These are phyloP conservation scores for Amphipoea oculea DNA, from an alignment of 2,888 invertebrate species.

Conservation along the genomic window DNA sequence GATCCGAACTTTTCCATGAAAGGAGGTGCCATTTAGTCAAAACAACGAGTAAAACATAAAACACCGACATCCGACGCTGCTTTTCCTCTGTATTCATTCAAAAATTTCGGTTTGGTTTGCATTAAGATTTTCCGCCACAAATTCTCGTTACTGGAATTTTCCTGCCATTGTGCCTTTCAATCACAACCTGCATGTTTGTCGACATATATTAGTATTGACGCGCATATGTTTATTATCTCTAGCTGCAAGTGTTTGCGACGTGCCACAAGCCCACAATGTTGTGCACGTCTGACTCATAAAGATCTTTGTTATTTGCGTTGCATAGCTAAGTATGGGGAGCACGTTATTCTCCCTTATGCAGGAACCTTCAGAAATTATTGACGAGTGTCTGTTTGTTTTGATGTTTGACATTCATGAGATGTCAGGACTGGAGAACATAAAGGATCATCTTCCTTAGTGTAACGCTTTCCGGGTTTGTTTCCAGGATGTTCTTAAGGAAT, in stretches of 20 bases:
- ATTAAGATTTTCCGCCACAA: constrained; percentile 7
- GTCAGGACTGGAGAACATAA: not conserved
- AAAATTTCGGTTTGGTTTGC: constrained; percentile 18
- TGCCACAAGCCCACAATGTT: constrained; percentile 14
- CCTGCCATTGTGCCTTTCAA: constrained; percentile 41
- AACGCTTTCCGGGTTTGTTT: constrained; percentile 5
- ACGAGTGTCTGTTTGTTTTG: constrained; percentile 21
- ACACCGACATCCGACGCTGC: not conserved
- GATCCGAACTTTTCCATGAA: not conserved
- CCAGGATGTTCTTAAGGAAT: not conserved
- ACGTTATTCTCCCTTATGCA: constrained; percentile 34
- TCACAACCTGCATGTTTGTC: constrained; percentile 30
- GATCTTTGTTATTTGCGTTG: constrained; percentile 44
- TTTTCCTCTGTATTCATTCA: not conserved
- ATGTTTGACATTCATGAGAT: constrained; percentile 36
- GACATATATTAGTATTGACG: constrained; percentile 26
- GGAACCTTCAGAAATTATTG: constrained; percentile 48
- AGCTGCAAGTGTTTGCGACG: constrained; percentile 36
- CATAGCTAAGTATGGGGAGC: constrained; percentile 28
- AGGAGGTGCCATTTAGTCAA: not conserved
- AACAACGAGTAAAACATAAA: not conserved
- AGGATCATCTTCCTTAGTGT: constrained; percentile 17
- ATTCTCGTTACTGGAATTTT: constrained; percentile 40
- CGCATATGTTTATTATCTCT: constrained; percentile 35
- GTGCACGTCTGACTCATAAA: constrained; percentile 41